phyloP scores from a whole-genome alignment of 1,140 invertebrate genomes.

The Ceratosolen fusciceps region DNA sequence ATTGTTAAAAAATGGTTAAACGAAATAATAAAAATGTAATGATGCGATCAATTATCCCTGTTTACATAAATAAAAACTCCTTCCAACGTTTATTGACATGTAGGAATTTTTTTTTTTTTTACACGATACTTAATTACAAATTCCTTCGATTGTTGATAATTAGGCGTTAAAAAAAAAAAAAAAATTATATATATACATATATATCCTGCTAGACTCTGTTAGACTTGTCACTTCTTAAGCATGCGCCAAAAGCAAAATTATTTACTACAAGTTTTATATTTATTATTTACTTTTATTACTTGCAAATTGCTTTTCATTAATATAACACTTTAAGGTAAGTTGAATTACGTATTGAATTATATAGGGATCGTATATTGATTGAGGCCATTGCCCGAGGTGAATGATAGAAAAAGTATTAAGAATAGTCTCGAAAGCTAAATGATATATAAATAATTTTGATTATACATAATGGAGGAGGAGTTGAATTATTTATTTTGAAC shows the following conservation, averaged over 20 bases:
- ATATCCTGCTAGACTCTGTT: background rate
- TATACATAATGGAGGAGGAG: background rate
- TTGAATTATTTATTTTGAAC: slow-evolving; percentile 14
- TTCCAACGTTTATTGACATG: slow-evolving; percentile 24
- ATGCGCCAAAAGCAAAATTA: background rate
- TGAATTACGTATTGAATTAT: background rate
- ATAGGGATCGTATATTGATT: too few species aligned
- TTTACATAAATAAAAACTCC: slow-evolving; percentile 47
- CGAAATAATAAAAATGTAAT: slow-evolving; percentile 53
- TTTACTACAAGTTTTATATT: background rate
- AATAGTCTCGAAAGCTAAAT: too few species aligned
- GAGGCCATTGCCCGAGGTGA: background rate
- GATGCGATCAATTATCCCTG: slow-evolving; percentile 30
- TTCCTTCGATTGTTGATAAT: background rate
- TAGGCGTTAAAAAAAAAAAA: background rate
- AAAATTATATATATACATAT: too few species aligned
- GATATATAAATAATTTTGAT: background rate
- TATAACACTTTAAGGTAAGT: slow-evolving; percentile 19
- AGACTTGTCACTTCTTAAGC: slow-evolving; percentile 21
- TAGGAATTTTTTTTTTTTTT: slow-evolving; percentile 31
- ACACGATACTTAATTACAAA: background rate
- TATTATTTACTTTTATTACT: background rate
- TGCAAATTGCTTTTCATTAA: background rate
- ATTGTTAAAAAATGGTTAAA: slow-evolving; percentile 42
- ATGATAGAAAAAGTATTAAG: background rate